Evolutionary conservation across 2,888 invertebrate species (phyloP).

Genomic region (Nineta flava): DNA sequence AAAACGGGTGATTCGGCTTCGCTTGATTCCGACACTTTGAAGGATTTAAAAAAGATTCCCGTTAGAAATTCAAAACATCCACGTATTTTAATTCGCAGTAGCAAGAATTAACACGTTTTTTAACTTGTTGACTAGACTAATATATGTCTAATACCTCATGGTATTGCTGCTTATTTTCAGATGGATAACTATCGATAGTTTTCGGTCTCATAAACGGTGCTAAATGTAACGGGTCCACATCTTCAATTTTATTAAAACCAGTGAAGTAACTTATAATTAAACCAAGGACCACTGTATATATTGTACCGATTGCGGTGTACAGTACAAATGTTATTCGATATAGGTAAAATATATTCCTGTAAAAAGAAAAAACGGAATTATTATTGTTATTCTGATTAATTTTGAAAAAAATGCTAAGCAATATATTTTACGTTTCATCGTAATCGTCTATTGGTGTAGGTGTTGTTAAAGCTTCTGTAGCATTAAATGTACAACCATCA

Average conservation of each 20-base stretch:
- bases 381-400: background rate
- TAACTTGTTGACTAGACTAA: no score
- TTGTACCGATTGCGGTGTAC: slow-evolving; percentile 39
- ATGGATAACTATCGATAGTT: no score
- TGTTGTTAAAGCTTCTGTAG: background rate
- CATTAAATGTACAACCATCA: slow-evolving; percentile 24
- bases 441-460: no score
- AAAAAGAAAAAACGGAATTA: background rate
- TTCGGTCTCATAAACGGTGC: slow-evolving; percentile 36
- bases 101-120: no score
- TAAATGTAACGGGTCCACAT: slow-evolving; percentile 34
- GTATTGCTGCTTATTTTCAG: no score
- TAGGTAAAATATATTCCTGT: slow-evolving; percentile 33
- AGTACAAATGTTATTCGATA: slow-evolving; percentile 48
- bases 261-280: slow-evolving; percentile 34
- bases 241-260: slow-evolving; percentile 26
- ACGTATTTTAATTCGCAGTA: no score
- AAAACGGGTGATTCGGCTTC: no score
- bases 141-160: slow-evolving; percentile 16
- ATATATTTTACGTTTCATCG: no score
- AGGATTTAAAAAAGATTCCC: no score
- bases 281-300: slow-evolving; percentile 31
- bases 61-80: no score
- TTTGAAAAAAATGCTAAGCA: no score
- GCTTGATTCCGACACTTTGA: no score